phyloP scores from a whole-genome alignment of 2,888 invertebrate species.

The Silvanus unidentatus region DNA sequence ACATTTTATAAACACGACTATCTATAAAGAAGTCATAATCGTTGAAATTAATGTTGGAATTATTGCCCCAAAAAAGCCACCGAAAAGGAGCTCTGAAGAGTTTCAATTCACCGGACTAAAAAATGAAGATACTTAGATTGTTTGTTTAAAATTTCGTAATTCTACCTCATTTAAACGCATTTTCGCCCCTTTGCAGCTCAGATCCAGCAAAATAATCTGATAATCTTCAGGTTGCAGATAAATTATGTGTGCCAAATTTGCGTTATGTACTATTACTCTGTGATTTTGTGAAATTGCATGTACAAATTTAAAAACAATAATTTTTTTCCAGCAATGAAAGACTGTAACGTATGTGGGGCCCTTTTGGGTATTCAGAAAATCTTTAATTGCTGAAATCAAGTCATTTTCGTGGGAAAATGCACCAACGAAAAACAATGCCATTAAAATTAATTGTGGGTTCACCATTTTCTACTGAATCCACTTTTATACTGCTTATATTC shows the following conservation, averaged over 20 bases:
- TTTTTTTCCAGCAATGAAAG: neutral
- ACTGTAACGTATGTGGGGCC: neutral
- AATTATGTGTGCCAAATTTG: neutral
- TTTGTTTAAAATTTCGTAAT: neutral
- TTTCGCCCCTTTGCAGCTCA: neutral
- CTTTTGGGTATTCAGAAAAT: neutral
- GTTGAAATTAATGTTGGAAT: neutral
- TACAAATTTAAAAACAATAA: neutral
- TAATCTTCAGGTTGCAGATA: neutral
- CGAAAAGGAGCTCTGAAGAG: neutral
- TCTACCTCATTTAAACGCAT: neutral
- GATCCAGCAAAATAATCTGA: neutral
- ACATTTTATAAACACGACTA: neutral
- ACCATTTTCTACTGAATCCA: too few relatives aligned
- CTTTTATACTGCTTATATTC: too few relatives aligned
- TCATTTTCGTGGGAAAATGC: too few relatives aligned
- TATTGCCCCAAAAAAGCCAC: neutral
- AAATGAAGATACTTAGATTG: neutral
- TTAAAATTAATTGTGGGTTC: too few relatives aligned
- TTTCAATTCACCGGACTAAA: neutral
- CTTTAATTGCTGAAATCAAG: neutral
- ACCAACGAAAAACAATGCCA: too few relatives aligned
- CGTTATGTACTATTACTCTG: neutral
- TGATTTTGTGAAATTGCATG: neutral
- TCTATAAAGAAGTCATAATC: neutral